Conservation (phyloP, 2,888 invertebrate genomes). For the Caradrina clavipalpis region DNA sequence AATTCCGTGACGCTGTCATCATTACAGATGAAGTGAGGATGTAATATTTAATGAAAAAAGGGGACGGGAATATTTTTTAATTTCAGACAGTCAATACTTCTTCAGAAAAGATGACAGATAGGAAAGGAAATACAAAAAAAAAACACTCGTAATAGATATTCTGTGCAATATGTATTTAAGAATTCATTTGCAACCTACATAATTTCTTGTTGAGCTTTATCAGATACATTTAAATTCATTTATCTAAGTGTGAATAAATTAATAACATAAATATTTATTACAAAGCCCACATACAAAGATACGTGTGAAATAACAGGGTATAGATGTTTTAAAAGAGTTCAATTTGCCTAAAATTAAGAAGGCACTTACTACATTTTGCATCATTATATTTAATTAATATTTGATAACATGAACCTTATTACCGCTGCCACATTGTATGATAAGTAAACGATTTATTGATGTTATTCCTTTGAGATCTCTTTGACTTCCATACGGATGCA, state of each 20-base stretch:
- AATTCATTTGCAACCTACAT: slow-evolving; percentile 21
- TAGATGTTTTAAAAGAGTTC: not conserved
- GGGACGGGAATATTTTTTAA: not conserved
- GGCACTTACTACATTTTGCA: not conserved
- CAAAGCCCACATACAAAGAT: not conserved
- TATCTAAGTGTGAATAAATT: slow-evolving; percentile 1
- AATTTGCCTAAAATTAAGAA: not conserved
- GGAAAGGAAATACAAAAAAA: not conserved
- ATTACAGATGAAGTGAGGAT: not conserved
- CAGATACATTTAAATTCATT: slow-evolving; percentile 7
- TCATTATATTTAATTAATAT: slow-evolving; percentile 21
- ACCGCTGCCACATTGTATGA: too few relatives aligned
- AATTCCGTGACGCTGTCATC: slow-evolving; percentile 57
- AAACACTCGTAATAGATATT: not conserved
- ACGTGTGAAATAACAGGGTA: not conserved
- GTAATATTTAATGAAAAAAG: not conserved
- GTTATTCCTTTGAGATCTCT: too few relatives aligned
- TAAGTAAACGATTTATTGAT: too few relatives aligned
- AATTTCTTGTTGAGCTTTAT: slow-evolving; percentile 15
- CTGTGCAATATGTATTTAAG: slow-evolving; percentile 36
- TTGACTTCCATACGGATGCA: too few relatives aligned
- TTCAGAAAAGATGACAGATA: not conserved
- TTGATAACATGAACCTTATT: slow-evolving; percentile 28
- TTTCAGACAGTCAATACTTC: not conserved
- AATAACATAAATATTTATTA: not conserved